phyloP scores from a whole-genome alignment of 2,888 invertebrate species.

The Spatulosminthurus flaviceps region DNA sequence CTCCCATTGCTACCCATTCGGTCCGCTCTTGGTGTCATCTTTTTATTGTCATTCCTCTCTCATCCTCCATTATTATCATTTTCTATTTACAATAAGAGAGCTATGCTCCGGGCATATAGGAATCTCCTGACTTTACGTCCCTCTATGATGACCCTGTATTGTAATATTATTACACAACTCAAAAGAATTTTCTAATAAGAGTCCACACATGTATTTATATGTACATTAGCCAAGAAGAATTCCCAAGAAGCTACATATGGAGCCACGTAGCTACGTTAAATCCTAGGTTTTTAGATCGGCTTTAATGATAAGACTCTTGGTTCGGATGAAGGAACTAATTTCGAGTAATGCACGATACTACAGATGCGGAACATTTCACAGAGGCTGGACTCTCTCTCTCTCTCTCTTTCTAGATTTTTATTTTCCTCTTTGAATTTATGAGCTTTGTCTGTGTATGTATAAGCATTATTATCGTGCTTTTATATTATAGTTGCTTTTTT shows the following conservation, averaged over 20 bases:
- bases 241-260: not conserved
- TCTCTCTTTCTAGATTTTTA: no score
- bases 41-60: slow-evolving; percentile 34
- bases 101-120: not conserved
- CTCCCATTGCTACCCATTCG: slow-evolving; percentile 36
- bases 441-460: no score
- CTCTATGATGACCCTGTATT: no score
- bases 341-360: slow-evolving; percentile 15
- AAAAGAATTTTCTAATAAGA: no score
- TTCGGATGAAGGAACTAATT: slow-evolving; percentile 22
- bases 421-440: no score
- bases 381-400: no score
- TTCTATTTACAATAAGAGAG: not conserved
- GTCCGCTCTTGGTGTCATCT: slow-evolving; percentile 44
- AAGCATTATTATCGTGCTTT: no score
- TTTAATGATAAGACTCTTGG: not conserved
- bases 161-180: no score
- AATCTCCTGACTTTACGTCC: not conserved
- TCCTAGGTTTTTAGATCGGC: not conserved
- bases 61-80: not conserved
- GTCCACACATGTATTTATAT: not conserved
- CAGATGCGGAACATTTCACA: no score
- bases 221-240: not conserved
- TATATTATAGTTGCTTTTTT: no score
- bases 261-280: not conserved